Percentiles rank a stretch among this genome's conserved stretches.
phyloP scores from a whole-genome alignment of 92 coral and sea anemone species.

The Bergia puertoricense region DNA sequence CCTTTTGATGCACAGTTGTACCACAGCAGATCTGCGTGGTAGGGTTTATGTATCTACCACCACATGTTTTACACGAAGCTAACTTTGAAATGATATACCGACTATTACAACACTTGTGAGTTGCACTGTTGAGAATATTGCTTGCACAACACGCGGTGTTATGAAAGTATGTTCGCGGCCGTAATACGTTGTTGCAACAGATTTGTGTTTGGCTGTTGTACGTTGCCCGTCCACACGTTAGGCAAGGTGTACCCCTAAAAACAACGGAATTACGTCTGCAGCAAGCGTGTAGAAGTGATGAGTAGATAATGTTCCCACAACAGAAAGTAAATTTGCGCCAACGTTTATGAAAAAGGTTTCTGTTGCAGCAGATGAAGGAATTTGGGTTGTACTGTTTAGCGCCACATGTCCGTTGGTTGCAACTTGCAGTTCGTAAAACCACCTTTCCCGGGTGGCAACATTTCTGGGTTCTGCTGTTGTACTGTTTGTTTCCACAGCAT shows the following conservation, averaged over 20 bases:
- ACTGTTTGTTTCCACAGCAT: not conserved
- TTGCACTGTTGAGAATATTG: not conserved
- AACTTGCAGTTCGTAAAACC: not conserved
- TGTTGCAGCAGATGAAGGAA: slow-evolving; percentile 11
- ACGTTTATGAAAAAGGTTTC: not conserved
- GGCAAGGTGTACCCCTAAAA: not conserved
- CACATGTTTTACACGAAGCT: slow-evolving; percentile 3
- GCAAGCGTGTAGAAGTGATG: slow-evolving; percentile 15
- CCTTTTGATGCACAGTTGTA: not conserved
- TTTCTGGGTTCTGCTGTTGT: slow-evolving; percentile 10
- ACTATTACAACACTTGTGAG: slow-evolving; percentile 17
- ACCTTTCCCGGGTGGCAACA: slow-evolving; percentile 8
- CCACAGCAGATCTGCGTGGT: slow-evolving; percentile 8
- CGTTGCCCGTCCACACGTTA: not conserved
- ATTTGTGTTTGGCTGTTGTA: not conserved
- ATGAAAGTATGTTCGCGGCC: not conserved
- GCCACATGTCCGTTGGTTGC: slow-evolving; percentile 14
- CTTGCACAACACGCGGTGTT: slow-evolving; percentile 19
- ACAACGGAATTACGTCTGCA: not conserved
- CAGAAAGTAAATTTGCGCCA: slow-evolving; percentile 1
- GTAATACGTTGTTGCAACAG: slow-evolving; percentile 20
- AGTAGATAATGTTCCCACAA: slow-evolving; percentile 38
- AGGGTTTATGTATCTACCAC: not conserved
- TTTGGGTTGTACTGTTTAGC: slow-evolving; percentile 18
- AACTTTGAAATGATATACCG: not conserved